A percentile compares a stretch with the other conserved stretches of the same genome.
Evolutionary conservation across 2,888 invertebrate species (phyloP).

Genomic region (Acanthococcus lagerstroemiae): DNA sequence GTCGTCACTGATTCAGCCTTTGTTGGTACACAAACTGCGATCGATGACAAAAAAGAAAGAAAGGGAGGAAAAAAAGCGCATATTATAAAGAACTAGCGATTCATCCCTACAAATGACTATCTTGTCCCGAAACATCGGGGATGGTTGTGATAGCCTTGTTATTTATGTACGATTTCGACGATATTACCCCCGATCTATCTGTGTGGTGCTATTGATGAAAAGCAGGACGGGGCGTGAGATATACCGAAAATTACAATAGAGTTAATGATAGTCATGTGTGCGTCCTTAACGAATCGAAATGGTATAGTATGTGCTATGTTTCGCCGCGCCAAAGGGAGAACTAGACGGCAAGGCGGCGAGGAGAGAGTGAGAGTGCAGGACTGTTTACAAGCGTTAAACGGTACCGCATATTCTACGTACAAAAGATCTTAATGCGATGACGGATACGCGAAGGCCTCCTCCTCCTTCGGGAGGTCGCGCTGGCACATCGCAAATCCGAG

Average conservation of each 20-base stretch:
- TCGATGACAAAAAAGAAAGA: background rate
- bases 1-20: no score
- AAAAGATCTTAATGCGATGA: background rate
- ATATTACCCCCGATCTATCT: background rate
- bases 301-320: no score
- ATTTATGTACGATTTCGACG: slow-evolving; percentile 25
- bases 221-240: slow-evolving; percentile 13
- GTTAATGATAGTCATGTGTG: slow-evolving; percentile 29
- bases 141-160: slow-evolving; percentile 20
- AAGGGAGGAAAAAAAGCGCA: background rate
- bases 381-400: background rate
- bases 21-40: no score
- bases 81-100: background rate
- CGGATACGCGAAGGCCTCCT: background rate
- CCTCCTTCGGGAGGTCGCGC: no score
- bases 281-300: slow-evolving; percentile 25
- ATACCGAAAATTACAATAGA: slow-evolving; percentile 22
- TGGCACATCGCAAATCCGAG: background rate
- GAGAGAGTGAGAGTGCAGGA: background rate
- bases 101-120: slow-evolving; percentile 26
- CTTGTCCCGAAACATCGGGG: slow-evolving; percentile 17
- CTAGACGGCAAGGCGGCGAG: background rate
- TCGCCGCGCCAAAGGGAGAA: background rate
- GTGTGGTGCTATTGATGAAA: slow-evolving; percentile 14
- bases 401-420: background rate